A percentile compares a stretch with the other conserved stretches of the same genome.
Evolutionary conservation across 2,888 invertebrate species (phyloP).

Genomic region (Liposcelis brunnea): DNA sequence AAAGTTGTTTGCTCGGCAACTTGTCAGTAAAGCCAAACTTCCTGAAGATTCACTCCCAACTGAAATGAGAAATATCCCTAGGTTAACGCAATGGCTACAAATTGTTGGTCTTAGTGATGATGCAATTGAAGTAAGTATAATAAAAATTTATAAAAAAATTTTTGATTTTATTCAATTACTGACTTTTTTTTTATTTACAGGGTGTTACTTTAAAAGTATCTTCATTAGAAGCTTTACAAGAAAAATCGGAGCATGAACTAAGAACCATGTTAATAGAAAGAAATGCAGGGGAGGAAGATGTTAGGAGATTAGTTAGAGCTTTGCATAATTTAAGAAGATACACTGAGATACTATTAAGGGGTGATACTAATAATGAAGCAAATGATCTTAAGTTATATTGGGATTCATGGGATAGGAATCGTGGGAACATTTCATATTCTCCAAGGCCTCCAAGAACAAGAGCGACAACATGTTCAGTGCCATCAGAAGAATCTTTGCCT

Average conservation of each 20-base stretch:
- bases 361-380: conserved; percentile 34
- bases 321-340: conserved; percentile 72
- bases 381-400: conserved; percentile 60
- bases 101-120: conserved; percentile 69
- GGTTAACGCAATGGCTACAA: conserved; percentile 76
- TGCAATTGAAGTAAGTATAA: conserved; percentile 42
- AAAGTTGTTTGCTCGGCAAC: conserved; percentile 78
- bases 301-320: conserved; percentile 62
- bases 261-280: conserved; percentile 48
- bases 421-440: conserved; percentile 26
- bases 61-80: conserved; percentile 55
- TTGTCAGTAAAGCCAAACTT: conserved; percentile 69
- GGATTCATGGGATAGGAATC: conserved; percentile 81
- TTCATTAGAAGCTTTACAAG: conserved; percentile 64
- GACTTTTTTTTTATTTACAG: conserved; percentile 25
- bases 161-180: conserved; percentile 5
- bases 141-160: conserved; percentile 23
- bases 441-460: conserved; percentile 32
- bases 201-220: conserved; percentile 51
- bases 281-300: conserved; percentile 60
- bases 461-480: conserved; percentile 36
- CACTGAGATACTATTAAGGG: conserved; percentile 46
- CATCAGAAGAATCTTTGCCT: conserved; percentile 37
- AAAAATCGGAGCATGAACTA: conserved; percentile 69
- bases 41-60: conserved; percentile 40